Evolutionary conservation across 2,888 invertebrate genomes (phyloP), one percentile per base, ranked within the genome.

Genomic region (Agrochola lychnidis): DNA sequence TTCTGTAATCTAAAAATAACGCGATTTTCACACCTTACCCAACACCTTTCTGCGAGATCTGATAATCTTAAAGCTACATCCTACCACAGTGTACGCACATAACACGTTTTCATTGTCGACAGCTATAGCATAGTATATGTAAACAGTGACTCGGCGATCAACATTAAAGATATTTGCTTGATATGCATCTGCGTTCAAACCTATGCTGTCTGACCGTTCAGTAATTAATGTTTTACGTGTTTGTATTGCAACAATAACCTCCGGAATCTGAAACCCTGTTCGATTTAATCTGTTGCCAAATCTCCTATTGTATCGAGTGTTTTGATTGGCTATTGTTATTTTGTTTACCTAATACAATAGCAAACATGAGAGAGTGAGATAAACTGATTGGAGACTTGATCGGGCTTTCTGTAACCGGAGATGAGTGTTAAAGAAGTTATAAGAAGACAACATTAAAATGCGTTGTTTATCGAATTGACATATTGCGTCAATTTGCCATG

Each of bases 201-300:
- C 56, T 19, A 16, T 45, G 14, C 53, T 57, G 78, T 67, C 51
- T 56, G 82, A 48, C 67, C 57, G 53, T 67, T 56, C 45, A 42
- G 79, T 78, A 82, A 81, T 81, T 68, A 78, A 70, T 78, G 67
- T 82, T 81, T 82, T 82, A 82, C 51, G 59, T 78, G 82, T 70
- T 70, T 78, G 57, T 22, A 48, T 70, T 51, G 48, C 40, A 73
- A 30, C 61, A 36, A 51, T 76, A 69, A 66, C 79, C 64, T 53
- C 57, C n/a, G 64, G 64, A 63, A 79, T 81, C 57, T 62, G 42
- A 67, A 59, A 67, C 25, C 36, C 30, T 36, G 51, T 63, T 45
- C 56, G 10, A 59, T 76, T 51, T 30, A 76, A 67, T 57, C 56
- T 51, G 53, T n/a, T 67, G 51, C 51, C 19, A 61, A 81, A 51